Evolutionary conservation across 2,797 vertebrate species (phyloP), one percentile per base, ranked within the genome.

Genomic region (Heteromormyrus szaboi): DNA sequence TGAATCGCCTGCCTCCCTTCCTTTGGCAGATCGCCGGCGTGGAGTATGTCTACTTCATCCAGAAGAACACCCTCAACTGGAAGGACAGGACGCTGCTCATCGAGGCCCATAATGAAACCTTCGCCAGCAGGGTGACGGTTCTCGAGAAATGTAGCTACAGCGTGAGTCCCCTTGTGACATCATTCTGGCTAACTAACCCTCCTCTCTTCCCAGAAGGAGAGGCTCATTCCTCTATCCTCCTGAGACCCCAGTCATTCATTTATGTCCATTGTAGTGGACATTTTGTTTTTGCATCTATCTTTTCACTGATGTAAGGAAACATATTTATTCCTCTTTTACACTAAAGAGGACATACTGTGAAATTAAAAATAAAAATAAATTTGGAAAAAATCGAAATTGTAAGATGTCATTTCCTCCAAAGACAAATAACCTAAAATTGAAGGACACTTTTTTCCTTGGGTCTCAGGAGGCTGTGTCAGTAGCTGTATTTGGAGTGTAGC

Each of bases 101-200:
- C 0, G 95, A 97, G 2, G 96, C 96, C 0, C 95, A 92, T 90
- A 97, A 97, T 0, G 96, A 97, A 91, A 97, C 96, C 44, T 97
- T 97, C 22, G 94, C 96, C 88, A 97, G 89, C 92, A 93, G 96
- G 0, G 95, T 97, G 41, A 91, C 94, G 0, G 96, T 97, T 89
- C 92, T 92, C 0, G 96, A 97, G 91, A 95, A 90, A 0, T 97
- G 96, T 87, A 95, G 95, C 90, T 97, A 97, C 92, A 94, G 94
- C 0, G 96, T 96, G 92, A 94, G 96, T 91, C 25, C 54, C 17
- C n/a, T 3, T 11, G 37, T 2, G 29, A 41, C 41, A 3, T 29
- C n/a, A 22, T 12, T 12, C 17, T 1, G 1, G 19, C 41, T 46
- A 44, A 46, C 41, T n/a, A 46, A 1, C 17, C 19, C 37, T 5